Evolutionary conservation across 2,113 vertebrate species (phyloP), one percentile per base, ranked within the genome.

Genomic region (Hippocampus zosterae): DNA sequence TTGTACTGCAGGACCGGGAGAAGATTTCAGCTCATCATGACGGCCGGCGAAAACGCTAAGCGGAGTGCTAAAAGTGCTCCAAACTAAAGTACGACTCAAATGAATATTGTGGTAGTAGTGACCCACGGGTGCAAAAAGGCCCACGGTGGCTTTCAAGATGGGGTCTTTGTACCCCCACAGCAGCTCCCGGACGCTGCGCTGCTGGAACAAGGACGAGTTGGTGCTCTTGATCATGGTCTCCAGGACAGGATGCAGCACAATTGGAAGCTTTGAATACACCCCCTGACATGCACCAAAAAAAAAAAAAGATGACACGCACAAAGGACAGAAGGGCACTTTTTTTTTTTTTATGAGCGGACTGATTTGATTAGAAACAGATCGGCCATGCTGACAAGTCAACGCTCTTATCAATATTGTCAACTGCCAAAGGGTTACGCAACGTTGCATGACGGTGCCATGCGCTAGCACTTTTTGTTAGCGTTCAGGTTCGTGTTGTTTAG

Each of bases 91-190:
- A 37, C 33, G 33, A 37, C 33, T 6, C 5, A 37, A 37, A 44
- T 44, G 3, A 44, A 44, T 44, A 44, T 44, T 2, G 0, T 5
- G 46, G 46, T 48, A 0, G 2, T 41, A 16, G 50, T 62, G 65
- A 70, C 86, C 90, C 83, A 98, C 97, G 27, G 94, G 92, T 62
- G 77, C 78, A 85, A 99, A 98, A 2, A 95, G 57, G 33, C 95
- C 96, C 21, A 96, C 0, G 0, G 1, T 56, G 0, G 0, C 9
- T 0, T 74, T 15, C 61, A 93, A 0, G 0, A 98, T 83, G 3
- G 95, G 94, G 77, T 98, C 96, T 0, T 0, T 56, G 74, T 99
- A 98, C 11, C 97, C 97, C 96, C 96, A 99, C 27, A 99, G 77
- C 3, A 99, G 0, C 69, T 98, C 96, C 53, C 72, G 93, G 68